Base-by-base conservation (phyloP, 2,797 vertebrate species). In the Mus spretus region DNA sequence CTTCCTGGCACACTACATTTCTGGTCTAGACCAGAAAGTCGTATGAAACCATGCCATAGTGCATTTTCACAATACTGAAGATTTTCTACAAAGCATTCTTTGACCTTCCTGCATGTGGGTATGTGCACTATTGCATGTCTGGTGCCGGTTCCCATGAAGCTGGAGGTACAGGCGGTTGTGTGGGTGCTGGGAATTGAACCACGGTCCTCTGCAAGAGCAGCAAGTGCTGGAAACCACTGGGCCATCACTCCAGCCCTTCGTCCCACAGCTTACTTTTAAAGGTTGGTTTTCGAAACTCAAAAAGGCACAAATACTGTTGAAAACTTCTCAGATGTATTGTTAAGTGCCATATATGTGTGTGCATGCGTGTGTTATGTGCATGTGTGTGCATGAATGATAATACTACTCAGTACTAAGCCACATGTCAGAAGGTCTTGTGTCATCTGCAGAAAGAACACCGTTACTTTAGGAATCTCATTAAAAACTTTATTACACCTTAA, bases 261-360 rank as follows among this genome's bases (percentile, higher is more conserved):
- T 37, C n/a, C n/a, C 26, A 47, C 28, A 47, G 28, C 8, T 84
- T 63, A 34, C 11, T 85, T 91, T 86, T 55, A 93, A 93, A 75
- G 6, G 81, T 87, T 85, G 83, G n/a, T 67, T 89, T 96, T 8
- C 47, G 47, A 94, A 87, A 59, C 70, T 90, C 31, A 93, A 92
- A 74, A 81, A 79, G 28, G 81, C 67, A 89, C 85, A 94, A 53
- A 7, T 44, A 77, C 28, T 92, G 55, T 90, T 81, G 34, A 89
- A 94, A 97, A 84, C 59, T 37, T n/a, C 85, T 87, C 44, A 63
- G 55, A 57, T 61, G 78, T 59, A 78, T 6, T 9, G 50, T 57
- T 74, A 89, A 10, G 12, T 89, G 57, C n/a, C 77, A 0, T 22
- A 20, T n/a, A 63, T n/a, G 2, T 34, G 8, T 79, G 50, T n/a